Evolutionary conservation across 2,797 vertebrate genomes (phyloP), one percentile per base, ranked within the genome.

Genomic region (Antrozous pallidus): DNA sequence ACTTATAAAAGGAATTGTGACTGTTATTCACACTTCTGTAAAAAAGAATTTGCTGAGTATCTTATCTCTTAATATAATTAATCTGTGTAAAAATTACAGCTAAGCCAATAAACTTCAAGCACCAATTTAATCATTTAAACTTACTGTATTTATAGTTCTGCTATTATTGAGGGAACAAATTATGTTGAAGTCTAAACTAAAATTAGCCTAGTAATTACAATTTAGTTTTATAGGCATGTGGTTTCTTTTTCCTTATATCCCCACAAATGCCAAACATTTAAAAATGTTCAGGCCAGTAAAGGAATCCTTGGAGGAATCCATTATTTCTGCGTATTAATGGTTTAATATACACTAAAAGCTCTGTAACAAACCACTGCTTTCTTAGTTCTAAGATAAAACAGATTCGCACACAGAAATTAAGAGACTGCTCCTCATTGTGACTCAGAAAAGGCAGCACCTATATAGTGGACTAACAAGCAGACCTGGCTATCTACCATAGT

Each of bases 81-180:
- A 83, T 90, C 88, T 93, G 96, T 97, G 97, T 98, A 96, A 97
- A 97, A 94, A 14, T 71, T 95, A 81, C 86, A 97, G 97, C 95
- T 96, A 95, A 97, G 96, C 70, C 83, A 79, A 97, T 97, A 97
- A 98, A 97, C 97, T 96, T 97, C 98, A 98, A 98, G 98, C 98
- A 98, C 98, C 98, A 98, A 98, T 98, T 98, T 95, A 96, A 97
- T 98, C 97, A 97, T 92, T 98, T 98, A 94, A 95, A 84, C 81
- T 80, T 97, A 96, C 88, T 95, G 56, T 94, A 96, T 96, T 97
- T 96, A 63, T 98, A 96, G 94, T 97, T 97, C 90, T 97, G 83
- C 88, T 97, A 71, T 88, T 91, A 91, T 20, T 80, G 96, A 97
- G 96, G 96, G 88, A 97, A 96, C 91, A 96, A 96, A 86, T 94